These are phyloP conservation scores for Drosophila parthenogenetica DNA, from an alignment of 2,888 invertebrate genomes.

Conservation along the genomic window DNA sequence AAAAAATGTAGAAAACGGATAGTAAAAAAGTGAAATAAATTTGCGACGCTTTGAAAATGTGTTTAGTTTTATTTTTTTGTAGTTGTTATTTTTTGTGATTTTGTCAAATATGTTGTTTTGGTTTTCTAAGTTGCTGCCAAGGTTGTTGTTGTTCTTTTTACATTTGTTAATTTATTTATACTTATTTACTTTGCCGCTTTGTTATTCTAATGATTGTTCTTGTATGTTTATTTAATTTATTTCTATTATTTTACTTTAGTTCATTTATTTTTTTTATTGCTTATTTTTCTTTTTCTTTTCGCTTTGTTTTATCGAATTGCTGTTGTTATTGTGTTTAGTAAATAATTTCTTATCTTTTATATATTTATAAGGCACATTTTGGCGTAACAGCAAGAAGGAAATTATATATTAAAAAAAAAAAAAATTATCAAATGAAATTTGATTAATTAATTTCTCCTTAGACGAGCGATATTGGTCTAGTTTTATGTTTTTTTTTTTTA, in stretches of 20 bases:
- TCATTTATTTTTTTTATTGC: conserved; percentile 25
- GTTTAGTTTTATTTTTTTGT: conserved; percentile 8
- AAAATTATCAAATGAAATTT: conserved; percentile 17
- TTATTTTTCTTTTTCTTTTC: conserved; percentile 5
- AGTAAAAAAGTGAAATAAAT: conserved; percentile 23
- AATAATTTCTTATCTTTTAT: conserved; percentile 20
- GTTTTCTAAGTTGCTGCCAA: conserved; percentile 44
- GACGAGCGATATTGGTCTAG: conserved; percentile 29
- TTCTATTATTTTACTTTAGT: conserved; percentile 9
- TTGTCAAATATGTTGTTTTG: conserved; percentile 33
- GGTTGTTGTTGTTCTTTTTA: conserved; percentile 35
- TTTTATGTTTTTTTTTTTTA: conserved; percentile 19
- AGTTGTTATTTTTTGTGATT: conserved; percentile 12
- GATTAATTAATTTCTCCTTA: conserved; percentile 38
- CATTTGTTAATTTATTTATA: conserved; percentile 49
- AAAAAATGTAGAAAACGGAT: conserved; percentile 6
- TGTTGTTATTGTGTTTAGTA: conserved; percentile 18
- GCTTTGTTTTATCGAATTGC: conserved; percentile 31
- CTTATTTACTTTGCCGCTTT: conserved; percentile 33
- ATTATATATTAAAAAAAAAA: conserved; percentile 18
- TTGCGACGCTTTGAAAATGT: conserved; percentile 27
- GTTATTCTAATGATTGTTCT: conserved; percentile 41
- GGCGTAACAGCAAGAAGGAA: conserved; percentile 14
- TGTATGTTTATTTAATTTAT: conserved; percentile 6
- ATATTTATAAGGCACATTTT: conserved; percentile 48